A percentile compares a stretch with the other conserved stretches of the same genome.
Conservation (phyloP, 1,140 invertebrate species). For the Drosophila simulans region DNA sequence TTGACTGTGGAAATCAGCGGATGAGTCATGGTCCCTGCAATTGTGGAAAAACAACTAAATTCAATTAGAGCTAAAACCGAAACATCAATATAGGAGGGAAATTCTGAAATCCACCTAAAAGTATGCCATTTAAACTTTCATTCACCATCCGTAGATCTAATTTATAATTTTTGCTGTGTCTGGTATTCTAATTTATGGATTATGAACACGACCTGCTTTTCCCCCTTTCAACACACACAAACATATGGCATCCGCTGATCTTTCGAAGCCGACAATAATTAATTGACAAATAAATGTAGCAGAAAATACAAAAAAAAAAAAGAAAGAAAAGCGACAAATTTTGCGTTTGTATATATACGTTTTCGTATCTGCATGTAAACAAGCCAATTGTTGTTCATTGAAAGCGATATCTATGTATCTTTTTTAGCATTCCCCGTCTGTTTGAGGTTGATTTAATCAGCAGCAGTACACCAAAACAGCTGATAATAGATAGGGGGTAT, state of each 20-base stretch:
- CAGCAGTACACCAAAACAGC: conserved; percentile 33
- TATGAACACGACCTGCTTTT: conserved; percentile 42
- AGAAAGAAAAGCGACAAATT: conserved; percentile 1
- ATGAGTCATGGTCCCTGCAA: conserved; percentile 53
- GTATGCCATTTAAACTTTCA: conserved; percentile 33
- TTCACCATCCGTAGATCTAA: conserved; percentile 14
- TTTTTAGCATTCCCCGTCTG: conserved; percentile 9
- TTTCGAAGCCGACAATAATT: conserved; percentile 46
- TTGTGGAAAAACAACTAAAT: conserved; percentile 51
- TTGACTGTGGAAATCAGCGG: conserved; percentile 54
- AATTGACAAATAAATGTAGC: conserved; percentile 52
- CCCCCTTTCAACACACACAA: background rate
- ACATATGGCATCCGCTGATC: conserved; percentile 33
- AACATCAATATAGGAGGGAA: conserved; percentile 9
- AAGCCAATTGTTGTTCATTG: conserved; percentile 57
- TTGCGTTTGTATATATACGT: conserved; percentile 24
- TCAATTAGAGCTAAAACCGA: conserved; percentile 41
- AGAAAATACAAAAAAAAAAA: conserved; percentile 6
- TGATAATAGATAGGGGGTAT: conserved; percentile 24
- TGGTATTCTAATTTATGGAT: conserved; percentile 69
- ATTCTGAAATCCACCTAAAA: conserved; percentile 58
- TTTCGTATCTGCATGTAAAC: conserved; percentile 39
- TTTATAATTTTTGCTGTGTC: conserved; percentile 33
- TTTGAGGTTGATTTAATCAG: conserved; percentile 52
- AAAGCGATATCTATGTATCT: conserved; percentile 33